Percentiles rank a stretch among this genome's conserved stretches.
phyloP scores from a whole-genome alignment of 1,140 invertebrate genomes.

The Pachypeltis micranthus region DNA sequence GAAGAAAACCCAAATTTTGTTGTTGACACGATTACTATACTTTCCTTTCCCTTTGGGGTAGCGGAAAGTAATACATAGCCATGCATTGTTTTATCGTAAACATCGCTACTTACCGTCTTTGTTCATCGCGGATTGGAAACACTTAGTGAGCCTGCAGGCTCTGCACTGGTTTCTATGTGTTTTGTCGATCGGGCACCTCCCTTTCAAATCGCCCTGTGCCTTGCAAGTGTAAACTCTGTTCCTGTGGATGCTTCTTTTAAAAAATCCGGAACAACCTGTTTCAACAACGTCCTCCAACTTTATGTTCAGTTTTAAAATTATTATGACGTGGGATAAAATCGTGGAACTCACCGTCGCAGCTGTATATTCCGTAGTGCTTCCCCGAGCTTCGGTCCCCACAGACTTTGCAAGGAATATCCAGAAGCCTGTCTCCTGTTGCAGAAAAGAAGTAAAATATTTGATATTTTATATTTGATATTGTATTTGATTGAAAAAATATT shows the following conservation, averaged over 20 bases:
- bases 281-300: too few species aligned
- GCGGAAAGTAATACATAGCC: not conserved
- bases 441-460: too few species aligned
- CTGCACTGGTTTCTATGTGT: conserved; percentile 95
- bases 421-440: conserved; percentile 66
- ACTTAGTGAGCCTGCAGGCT: conserved; percentile 90
- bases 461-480: too few species aligned
- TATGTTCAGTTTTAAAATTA: too few species aligned
- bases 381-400: conserved; percentile 92
- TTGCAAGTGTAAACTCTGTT: conserved; percentile 94
- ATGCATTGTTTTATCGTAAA: not conserved
- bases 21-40: too few species aligned
- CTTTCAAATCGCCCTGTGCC: conserved; percentile 82
- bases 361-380: conserved; percentile 95
- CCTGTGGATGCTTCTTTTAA: conserved; percentile 91
- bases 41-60: too few species aligned
- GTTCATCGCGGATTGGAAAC: conserved; percentile 95
- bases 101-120: conserved; percentile 84
- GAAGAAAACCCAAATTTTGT: too few species aligned
- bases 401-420: conserved; percentile 92
- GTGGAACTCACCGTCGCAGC: conserved; percentile 87
- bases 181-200: conserved; percentile 90
- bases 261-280: conserved; percentile 94
- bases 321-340: too few species aligned
- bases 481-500: too few species aligned